These are phyloP conservation scores for Agapostemon virescens DNA, from an alignment of 2,888 invertebrate species.

Conservation along the genomic window DNA sequence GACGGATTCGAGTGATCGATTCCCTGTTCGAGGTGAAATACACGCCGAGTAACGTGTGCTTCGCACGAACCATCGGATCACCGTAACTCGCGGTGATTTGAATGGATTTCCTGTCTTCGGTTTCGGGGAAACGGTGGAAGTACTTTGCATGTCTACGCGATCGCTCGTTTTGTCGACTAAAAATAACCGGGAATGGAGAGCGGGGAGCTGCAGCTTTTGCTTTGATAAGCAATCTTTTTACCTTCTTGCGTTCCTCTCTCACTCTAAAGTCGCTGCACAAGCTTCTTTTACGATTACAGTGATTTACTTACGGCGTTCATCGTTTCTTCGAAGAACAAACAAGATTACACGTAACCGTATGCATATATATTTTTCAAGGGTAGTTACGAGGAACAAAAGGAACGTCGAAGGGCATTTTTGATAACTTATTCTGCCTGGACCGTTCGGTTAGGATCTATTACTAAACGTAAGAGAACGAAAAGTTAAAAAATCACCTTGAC, in stretches of 20 bases:
- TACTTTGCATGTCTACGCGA: conserved; percentile 11
- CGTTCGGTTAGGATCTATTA: too few species aligned
- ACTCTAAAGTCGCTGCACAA: neutral
- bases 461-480: neutral
- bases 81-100: conserved; percentile 19
- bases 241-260: neutral
- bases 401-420: too few species aligned
- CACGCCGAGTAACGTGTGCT: conserved; percentile 53
- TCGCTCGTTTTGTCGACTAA: neutral
- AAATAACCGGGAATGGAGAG: neutral
- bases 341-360: too few species aligned
- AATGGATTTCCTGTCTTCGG: conserved; percentile 15
- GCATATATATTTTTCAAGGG: too few species aligned
- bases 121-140: conserved; percentile 33
- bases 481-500: neutral
- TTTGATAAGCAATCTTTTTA: neutral
- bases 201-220: neutral
- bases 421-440: too few species aligned
- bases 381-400: too few species aligned
- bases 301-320: too few species aligned
- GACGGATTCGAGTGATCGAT: conserved; percentile 64
- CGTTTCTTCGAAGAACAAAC: too few species aligned
- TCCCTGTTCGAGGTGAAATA: conserved; percentile 49
- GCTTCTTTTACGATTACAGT: too few species aligned
- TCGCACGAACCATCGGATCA: conserved; percentile 44